Base-by-base conservation (phyloP, 2,113 vertebrate species). In the Silurus asotus region DNA sequence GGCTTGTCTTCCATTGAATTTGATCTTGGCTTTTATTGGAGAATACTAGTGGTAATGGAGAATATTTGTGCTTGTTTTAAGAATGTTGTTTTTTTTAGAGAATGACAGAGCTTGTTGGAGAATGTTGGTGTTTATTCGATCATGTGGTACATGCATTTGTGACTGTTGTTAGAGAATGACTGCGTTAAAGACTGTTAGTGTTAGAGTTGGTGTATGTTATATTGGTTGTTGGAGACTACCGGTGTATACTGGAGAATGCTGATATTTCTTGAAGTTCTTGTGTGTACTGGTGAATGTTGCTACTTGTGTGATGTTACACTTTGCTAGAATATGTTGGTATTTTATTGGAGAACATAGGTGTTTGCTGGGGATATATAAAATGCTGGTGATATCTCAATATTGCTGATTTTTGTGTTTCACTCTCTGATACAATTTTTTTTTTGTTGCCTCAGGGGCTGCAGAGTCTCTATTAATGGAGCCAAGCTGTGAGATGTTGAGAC, bases 401-500 rank as follows among this genome's bases (percentile, higher is more conserved):
- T 11, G 20, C 10, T 7, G 49, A 55, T 25, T 76, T 14, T 55
- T 76, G 11, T 76, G 23, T 2, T 55, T 55, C 2, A 55, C 8
- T 55, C 10, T 55, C 23, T 53, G 9, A 62, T 82, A 19, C 51
- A 62, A 8, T 17, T 62, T 3, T 37, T 3, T 37, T 75, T 75
- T 25, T 61, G 5, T 23, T 89, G 28, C 19, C 28, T 5, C 94
- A 96, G 96, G 45, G 0, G 90, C 92, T 86, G 89, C 92, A 0
- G 51, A 91, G 25, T 83, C 74, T 13, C 81, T 84, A 0, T 0
- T 91, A 9, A 10, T 93, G 28, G 94, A 95, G 86, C 96, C 96
- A 28, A 94, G 91, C 87, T 97, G 96, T 90, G 95, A 97, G 67
- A 81, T 87, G 48, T 93, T 97, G 85, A 78, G 91, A 80, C 93